These are phyloP conservation scores for Zaprionus vittiger DNA, from an alignment of 1,140 invertebrate species.

Conservation along the genomic window DNA sequence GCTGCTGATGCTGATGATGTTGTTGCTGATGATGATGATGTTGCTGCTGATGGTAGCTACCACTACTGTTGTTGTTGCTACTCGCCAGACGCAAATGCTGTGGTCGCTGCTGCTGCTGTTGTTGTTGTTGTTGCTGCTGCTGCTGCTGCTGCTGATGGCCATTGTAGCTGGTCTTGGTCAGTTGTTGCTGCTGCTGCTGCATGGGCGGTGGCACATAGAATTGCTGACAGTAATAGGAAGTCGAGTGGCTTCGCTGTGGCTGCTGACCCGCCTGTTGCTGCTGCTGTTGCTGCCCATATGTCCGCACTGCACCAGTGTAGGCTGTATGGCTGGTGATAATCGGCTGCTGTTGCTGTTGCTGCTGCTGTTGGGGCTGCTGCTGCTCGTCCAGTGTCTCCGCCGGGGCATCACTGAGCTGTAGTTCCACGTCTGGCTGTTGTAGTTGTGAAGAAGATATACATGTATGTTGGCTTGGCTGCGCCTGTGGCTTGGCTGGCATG, in stretches of 20 bases:
- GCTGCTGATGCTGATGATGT: constrained; percentile 16
- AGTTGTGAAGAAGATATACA: constrained; percentile 77
- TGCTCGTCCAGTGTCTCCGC: constrained; percentile 23
- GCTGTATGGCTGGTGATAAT: not conserved
- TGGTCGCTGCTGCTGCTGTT: constrained; percentile 53
- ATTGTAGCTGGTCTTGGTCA: constrained; percentile 56
- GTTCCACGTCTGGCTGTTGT: constrained; percentile 67
- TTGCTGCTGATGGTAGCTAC: constrained; percentile 40
- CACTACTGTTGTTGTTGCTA: constrained; percentile 23
- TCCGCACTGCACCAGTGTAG: constrained; percentile 7
- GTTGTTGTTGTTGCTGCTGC: constrained; percentile 27
- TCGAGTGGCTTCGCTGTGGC: constrained; percentile 35
- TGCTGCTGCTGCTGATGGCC: constrained; percentile 42
- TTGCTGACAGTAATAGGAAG: constrained; percentile 72
- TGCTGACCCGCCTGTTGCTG: constrained; percentile 29
- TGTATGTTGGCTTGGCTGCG: constrained; percentile 66
- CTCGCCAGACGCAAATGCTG: constrained; percentile 43
- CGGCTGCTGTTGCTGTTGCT: not conserved
- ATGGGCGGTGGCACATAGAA: constrained; percentile 81
- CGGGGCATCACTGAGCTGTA: constrained; percentile 5
- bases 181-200: constrained; percentile 77
- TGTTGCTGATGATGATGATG: constrained; percentile 24
- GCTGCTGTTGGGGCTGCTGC: constrained; percentile 1
- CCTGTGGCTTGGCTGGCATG: constrained; percentile 61
- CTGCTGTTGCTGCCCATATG: constrained; percentile 21